phyloP scores from a whole-genome alignment of 2,797 vertebrate species.

The Cynodonichthys magdalenae region DNA sequence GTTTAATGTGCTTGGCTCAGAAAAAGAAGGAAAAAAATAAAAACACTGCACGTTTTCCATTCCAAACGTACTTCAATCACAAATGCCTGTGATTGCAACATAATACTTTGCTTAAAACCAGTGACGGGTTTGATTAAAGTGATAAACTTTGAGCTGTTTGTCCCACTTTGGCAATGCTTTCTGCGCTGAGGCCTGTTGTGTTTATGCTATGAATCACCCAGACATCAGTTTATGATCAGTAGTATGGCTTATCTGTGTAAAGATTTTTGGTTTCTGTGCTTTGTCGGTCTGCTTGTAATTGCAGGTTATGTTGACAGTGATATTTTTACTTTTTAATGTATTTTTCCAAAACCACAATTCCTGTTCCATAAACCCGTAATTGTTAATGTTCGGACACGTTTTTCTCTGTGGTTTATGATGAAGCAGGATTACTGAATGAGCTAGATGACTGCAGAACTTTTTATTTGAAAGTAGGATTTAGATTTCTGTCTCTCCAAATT shows the following conservation, averaged over 20 bases:
- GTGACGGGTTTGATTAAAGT: slow-evolving; percentile 35
- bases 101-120: slow-evolving; percentile 25
- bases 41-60: slow-evolving; percentile 10
- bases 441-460: slow-evolving; percentile 10
- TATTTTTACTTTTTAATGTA: slow-evolving; percentile 2
- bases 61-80: slow-evolving; percentile 29
- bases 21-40: slow-evolving; percentile 4
- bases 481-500: slow-evolving; percentile 26
- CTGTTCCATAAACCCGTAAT: slow-evolving; percentile 13
- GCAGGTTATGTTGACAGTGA: slow-evolving; percentile 1
- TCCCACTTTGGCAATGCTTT: slow-evolving; percentile 36
- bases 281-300: slow-evolving; percentile 11
- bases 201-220: slow-evolving; percentile 20
- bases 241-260: slow-evolving; percentile 8
- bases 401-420: slow-evolving; percentile 16
- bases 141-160: slow-evolving; percentile 38
- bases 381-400: slow-evolving; percentile 13
- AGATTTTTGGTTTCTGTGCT: slow-evolving; percentile 10
- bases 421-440: slow-evolving; percentile 25
- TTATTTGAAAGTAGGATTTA: slow-evolving; percentile 12
- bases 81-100: slow-evolving; percentile 30
- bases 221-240: slow-evolving; percentile 30
- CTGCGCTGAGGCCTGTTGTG: slow-evolving; percentile 3
- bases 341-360: slow-evolving; percentile 18
- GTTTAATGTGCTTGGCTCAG: slow-evolving; percentile 26